These are phyloP conservation scores for Samia ricini DNA, from an alignment of 1,140 invertebrate species.

Conservation along the genomic window DNA sequence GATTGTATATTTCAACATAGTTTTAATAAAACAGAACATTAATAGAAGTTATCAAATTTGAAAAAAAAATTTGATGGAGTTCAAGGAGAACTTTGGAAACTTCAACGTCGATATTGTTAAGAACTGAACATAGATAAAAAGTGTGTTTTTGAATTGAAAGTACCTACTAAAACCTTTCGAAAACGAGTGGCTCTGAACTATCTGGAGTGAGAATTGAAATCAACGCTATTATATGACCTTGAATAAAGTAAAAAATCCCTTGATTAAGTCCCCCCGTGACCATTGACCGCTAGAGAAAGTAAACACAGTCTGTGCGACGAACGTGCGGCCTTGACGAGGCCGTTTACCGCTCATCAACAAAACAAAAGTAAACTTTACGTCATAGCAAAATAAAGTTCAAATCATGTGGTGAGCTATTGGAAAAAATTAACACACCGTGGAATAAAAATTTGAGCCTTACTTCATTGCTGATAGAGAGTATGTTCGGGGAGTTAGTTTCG, in stretches of 20 bases:
- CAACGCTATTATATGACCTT: slow-evolving; percentile 27
- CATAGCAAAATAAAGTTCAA: slow-evolving; percentile 32
- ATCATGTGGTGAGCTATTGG: slow-evolving; percentile 27
- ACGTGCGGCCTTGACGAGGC: slow-evolving; percentile 59
- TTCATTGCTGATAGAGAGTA: slow-evolving; percentile 27
- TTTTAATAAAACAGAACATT: not conserved
- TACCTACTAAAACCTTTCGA: not conserved
- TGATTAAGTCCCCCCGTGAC: slow-evolving; percentile 40
- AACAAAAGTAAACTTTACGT: slow-evolving; percentile 39
- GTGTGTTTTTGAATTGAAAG: not conserved
- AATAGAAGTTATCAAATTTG: not conserved
- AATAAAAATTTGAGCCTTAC: slow-evolving; percentile 32
- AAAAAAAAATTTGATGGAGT: not conserved
- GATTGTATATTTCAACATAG: too few relatives aligned
- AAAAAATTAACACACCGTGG: slow-evolving; percentile 25
- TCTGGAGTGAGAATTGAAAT: not conserved
- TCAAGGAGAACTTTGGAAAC: not conserved
- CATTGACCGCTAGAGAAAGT: slow-evolving; percentile 69
- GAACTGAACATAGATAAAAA: not conserved
- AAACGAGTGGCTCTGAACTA: not conserved
- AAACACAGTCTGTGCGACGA: slow-evolving; percentile 42
- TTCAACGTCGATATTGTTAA: not conserved
- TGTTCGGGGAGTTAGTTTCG: slow-evolving; percentile 21
- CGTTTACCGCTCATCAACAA: slow-evolving; percentile 24
- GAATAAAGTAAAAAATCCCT: slow-evolving; percentile 24